A percentile compares a stretch with the other conserved stretches of the same genome.
phyloP scores from a whole-genome alignment of 2,797 vertebrate genomes.

The Labeo calbasu region DNA sequence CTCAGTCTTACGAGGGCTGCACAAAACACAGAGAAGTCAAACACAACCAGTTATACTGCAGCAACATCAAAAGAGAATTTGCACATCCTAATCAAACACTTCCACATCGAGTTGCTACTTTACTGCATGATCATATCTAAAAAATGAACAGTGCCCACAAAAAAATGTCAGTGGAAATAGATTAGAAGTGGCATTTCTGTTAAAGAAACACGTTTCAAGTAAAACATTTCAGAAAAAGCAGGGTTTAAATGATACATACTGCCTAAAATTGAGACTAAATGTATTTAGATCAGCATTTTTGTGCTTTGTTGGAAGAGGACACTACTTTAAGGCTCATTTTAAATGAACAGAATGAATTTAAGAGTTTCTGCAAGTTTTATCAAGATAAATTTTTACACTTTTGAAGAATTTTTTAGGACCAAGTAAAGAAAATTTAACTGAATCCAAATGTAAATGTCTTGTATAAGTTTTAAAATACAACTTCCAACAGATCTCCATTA shows the following conservation, averaged over 20 bases:
- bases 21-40: conserved; percentile 44
- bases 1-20: conserved; percentile 63
- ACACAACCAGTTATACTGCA: conserved; percentile 40
- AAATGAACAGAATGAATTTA: not conserved
- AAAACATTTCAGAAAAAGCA: not conserved
- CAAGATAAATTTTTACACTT: not conserved
- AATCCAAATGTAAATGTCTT: not conserved
- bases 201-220: not conserved
- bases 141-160: not conserved
- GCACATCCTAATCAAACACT: not conserved
- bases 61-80: not conserved
- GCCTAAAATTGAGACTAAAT: not conserved
- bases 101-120: not conserved
- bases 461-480: not conserved
- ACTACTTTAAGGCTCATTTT: not conserved
- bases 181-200: conserved; percentile 4
- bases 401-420: not conserved
- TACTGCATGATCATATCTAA: not conserved
- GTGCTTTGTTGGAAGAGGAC: not conserved
- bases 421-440: not conserved
- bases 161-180: not conserved
- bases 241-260: not conserved
- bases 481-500: not conserved
- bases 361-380: not conserved
- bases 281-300: not conserved